Percentiles rank a stretch among this genome's conserved stretches.
Evolutionary conservation across 2,113 vertebrate genomes (phyloP).

Genomic region (Lophius piscatorius): DNA sequence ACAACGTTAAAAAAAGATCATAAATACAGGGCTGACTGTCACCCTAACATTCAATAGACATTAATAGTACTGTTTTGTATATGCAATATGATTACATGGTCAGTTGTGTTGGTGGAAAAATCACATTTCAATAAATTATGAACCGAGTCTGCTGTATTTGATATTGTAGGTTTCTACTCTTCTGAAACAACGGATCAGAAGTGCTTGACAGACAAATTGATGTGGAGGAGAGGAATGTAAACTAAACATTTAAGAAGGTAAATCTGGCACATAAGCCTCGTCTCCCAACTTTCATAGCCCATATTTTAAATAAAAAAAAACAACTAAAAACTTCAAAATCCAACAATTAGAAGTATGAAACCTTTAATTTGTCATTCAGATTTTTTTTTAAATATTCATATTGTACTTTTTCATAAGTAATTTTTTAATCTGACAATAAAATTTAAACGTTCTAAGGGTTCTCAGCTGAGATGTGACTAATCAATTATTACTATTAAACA

Average conservation of each 20-base stretch:
- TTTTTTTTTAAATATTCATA: conserved; percentile 33
- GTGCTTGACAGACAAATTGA: conserved; percentile 8
- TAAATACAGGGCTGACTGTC: conserved; percentile 63
- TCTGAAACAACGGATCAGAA: conserved; percentile 22
- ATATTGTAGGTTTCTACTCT: conserved; percentile 28
- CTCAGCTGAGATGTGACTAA: conserved; percentile 7
- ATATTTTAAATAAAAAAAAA: neutral
- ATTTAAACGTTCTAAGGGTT: conserved; percentile 31
- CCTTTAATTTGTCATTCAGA: conserved; percentile 11
- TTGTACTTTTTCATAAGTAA: conserved; percentile 25
- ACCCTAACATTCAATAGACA: conserved; percentile 68
- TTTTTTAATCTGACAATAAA: conserved; percentile 35
- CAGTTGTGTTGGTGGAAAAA: conserved; percentile 49
- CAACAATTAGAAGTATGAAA: conserved; percentile 32
- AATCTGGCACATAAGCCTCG: conserved; percentile 10
- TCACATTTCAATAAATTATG: conserved; percentile 36
- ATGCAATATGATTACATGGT: conserved; percentile 56
- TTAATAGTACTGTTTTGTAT: conserved; percentile 51
- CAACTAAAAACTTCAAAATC: conserved; percentile 22
- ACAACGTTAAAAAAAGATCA: conserved; percentile 63
- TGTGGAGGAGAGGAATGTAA: neutral
- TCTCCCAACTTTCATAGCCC: neutral
- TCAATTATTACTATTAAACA: conserved; percentile 16
- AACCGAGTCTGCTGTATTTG: conserved; percentile 33
- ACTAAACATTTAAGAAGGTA: neutral